These are phyloP conservation scores for Drosophila anomelani DNA, from an alignment of 2,888 invertebrate genomes.

Conservation along the genomic window DNA sequence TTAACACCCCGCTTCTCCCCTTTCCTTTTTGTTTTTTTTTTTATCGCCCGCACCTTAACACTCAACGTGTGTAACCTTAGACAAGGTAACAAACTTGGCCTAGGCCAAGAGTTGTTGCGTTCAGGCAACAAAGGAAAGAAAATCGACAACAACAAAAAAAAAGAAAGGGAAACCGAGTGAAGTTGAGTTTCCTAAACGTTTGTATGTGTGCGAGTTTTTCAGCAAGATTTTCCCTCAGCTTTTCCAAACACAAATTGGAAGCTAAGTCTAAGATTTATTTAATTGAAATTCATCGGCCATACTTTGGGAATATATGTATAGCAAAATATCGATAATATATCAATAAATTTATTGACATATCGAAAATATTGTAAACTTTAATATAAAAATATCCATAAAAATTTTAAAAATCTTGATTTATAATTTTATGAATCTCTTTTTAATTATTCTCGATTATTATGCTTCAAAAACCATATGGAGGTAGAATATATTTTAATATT, in stretches of 20 bases:
- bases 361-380: background rate
- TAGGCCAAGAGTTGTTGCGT: slow-evolving; percentile 30
- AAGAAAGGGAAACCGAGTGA: background rate
- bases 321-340: too few relatives aligned
- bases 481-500: too few relatives aligned
- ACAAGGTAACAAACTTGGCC: slow-evolving; percentile 19
- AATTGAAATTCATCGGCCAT: too few relatives aligned
- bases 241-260: background rate
- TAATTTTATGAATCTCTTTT: background rate
- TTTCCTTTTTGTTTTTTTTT: background rate
- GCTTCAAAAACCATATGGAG: too few relatives aligned
- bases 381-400: background rate
- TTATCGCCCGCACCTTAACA: slow-evolving; percentile 31
- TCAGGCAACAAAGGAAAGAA: slow-evolving; percentile 10
- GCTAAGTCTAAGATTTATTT: too few relatives aligned
- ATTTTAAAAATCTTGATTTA: background rate
- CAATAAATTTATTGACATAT: background rate
- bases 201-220: slow-evolving; percentile 5
- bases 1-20: slow-evolving; percentile 11
- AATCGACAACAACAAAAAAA: background rate
- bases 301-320: too few relatives aligned
- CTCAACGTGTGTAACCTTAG: slow-evolving; percentile 24
- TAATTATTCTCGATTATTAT: background rate
- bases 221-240: background rate
- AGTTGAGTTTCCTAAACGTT: slow-evolving; percentile 4